phyloP scores from a whole-genome alignment of 1,140 invertebrate genomes.

The Caligus rogercresseyi region DNA sequence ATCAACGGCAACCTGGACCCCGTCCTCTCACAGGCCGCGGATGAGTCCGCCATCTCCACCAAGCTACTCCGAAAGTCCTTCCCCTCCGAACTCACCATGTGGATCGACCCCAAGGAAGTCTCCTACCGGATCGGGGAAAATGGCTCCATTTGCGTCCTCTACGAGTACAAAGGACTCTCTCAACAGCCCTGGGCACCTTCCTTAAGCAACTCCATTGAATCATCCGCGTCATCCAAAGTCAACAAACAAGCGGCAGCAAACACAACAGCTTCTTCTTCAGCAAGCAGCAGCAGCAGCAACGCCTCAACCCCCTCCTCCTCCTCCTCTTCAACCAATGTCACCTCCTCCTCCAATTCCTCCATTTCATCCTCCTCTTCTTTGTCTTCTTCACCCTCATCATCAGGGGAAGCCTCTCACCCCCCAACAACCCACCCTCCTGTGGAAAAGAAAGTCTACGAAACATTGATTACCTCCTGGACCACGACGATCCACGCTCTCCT shows the following conservation, averaged over 20 bases:
- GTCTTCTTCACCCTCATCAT: no score
- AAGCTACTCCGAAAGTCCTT: conserved; percentile 37
- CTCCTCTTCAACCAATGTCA: not conserved
- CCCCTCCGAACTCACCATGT: conserved; percentile 45
- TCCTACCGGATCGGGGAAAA: conserved; percentile 49
- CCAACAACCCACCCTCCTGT: not conserved
- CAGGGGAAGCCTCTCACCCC: no score
- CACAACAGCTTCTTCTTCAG: no score
- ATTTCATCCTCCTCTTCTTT: no score
- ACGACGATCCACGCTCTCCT: conserved; percentile 21
- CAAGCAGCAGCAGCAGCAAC: no score
- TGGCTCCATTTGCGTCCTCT: conserved; percentile 46
- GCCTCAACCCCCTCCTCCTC: no score
- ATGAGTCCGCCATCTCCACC: conserved; percentile 35
- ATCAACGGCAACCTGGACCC: conserved; percentile 50
- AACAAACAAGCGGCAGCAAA: not conserved
- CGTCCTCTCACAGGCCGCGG: conserved; percentile 40
- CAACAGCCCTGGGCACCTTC: conserved; percentile 6
- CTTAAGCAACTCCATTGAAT: conserved; percentile 5
- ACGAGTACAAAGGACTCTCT: conserved; percentile 28
- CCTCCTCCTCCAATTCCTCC: not conserved
- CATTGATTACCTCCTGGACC: conserved; percentile 25
- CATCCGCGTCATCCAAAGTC: conserved; percentile 10
- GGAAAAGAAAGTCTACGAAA: conserved; percentile 26
- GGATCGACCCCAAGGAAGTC: conserved; percentile 47